Evolutionary conservation across 2,888 invertebrate genomes (phyloP), one percentile per base, ranked within the genome.

Genomic region (Scaptomyza cyrtandrae): DNA sequence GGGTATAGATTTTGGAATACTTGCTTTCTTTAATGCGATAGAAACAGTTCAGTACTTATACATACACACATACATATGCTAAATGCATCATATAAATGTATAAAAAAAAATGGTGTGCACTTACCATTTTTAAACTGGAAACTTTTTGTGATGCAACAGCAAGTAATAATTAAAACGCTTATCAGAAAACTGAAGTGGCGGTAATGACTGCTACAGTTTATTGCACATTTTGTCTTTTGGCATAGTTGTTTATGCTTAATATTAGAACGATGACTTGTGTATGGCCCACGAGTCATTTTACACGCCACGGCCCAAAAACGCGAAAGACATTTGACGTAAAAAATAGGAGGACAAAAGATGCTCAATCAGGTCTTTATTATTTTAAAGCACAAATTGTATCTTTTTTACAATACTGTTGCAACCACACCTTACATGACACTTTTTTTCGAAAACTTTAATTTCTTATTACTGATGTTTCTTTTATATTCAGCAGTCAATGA

Each of bases 71-170:
- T 29, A 29, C 29, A 5, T 29, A 29, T 7, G 29, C 29, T 29
- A 4, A 24, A 24, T 24, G 24, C 24, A 24, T 24, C 33, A 44
- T 39, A 54, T 43, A 27, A 37, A 35, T 10, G 14, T 13, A 14
- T 50, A 65, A 65, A 6, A 37, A 43, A 39, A 33, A 45, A 14
- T 31, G 2, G 29, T 43, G 9, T 41, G 16, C 9, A 73, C 83
- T 80, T 59, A 85, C 85, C 87, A 73, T 86, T 86, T 73, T 84
- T 86, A 49, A 77, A 81, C 46, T 85, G 87, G 63, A 60, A 75
- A 73, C 74, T 78, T 58, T 53, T 63, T 45, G 72, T 58, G 46
- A 85, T 73, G 65, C 82, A 75, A 35, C 64, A 78, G 69, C 70
- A 74, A 57, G 66, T 63, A 16, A 84, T 65, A 49, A 82, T 49